A percentile compares a stretch with the other conserved stretches of the same genome.
Conservation (phyloP, 64 coral and sea anemone genomes). For the Montipora sp. region DNA sequence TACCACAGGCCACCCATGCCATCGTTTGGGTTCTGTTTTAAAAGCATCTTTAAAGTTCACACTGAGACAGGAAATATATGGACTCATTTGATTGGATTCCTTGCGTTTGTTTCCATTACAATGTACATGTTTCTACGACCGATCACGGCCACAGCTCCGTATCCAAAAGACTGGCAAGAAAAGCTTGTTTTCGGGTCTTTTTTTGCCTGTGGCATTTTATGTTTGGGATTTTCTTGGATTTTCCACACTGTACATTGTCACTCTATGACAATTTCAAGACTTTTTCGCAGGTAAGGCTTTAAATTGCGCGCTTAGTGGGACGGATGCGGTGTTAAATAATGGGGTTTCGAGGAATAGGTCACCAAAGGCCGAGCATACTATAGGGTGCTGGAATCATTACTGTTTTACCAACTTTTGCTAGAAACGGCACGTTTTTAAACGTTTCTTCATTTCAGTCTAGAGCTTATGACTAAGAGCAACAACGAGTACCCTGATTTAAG, state of each 20-base stretch:
- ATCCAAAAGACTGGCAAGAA: slow-evolving; percentile 68
- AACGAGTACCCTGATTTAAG: too few relatives aligned
- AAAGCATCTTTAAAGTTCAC: slow-evolving; percentile 84
- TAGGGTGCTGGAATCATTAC: too few relatives aligned
- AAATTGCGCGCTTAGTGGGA: too few relatives aligned
- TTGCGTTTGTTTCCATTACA: slow-evolving; percentile 74
- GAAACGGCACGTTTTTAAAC: too few relatives aligned
- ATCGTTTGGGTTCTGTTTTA: slow-evolving; percentile 79
- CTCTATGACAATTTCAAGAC: slow-evolving; percentile 68
- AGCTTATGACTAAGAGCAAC: too few relatives aligned
- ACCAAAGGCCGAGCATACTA: too few relatives aligned
- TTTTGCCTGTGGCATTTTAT: slow-evolving; percentile 77
- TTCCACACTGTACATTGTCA: slow-evolving; percentile 92
- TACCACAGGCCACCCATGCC: slow-evolving; percentile 84
- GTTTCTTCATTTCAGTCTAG: too few relatives aligned
- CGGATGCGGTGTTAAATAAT: too few relatives aligned
- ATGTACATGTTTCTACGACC: slow-evolving; percentile 80
- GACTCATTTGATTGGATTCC: slow-evolving; percentile 87
- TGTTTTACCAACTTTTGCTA: too few relatives aligned
- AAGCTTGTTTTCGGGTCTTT: slow-evolving; percentile 79
- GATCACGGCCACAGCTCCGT: slow-evolving; percentile 44
- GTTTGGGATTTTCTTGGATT: slow-evolving; percentile 79
- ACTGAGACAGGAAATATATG: slow-evolving; percentile 93
- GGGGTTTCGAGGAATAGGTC: too few relatives aligned
- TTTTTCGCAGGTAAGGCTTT: slow-evolving; percentile 81